Evolutionary conservation across 2,888 invertebrate genomes (phyloP).

Genomic region (Hydrotaea diabolus): DNA sequence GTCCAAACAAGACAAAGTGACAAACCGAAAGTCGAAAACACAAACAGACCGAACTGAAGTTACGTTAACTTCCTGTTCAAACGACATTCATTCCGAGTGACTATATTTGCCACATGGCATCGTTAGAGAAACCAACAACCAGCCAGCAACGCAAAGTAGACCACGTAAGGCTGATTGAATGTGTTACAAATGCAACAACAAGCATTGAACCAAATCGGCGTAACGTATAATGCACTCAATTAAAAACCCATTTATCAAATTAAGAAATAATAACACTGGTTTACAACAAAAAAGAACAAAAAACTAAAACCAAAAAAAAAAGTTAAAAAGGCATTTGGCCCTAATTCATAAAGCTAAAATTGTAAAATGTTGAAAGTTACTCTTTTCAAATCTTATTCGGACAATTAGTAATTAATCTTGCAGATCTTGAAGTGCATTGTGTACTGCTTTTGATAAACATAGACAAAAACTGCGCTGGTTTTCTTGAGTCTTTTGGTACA

Average conservation of each 20-base stretch:
- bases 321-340: too few relatives aligned
- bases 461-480: too few relatives aligned
- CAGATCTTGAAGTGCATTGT: too few relatives aligned
- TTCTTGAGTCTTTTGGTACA: too few relatives aligned
- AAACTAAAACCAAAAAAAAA: too few relatives aligned
- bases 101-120: conserved; percentile 35
- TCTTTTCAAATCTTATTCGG: too few relatives aligned
- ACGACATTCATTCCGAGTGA: conserved; percentile 56
- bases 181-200: conserved; percentile 53
- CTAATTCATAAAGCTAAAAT: too few relatives aligned
- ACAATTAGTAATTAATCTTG: too few relatives aligned
- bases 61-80: conserved; percentile 62
- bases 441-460: too few relatives aligned
- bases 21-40: conserved; percentile 22
- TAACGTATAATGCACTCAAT: conserved; percentile 2
- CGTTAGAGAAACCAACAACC: not conserved
- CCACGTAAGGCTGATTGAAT: conserved; percentile 30
- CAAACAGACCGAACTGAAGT: not conserved
- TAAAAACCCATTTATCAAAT: conserved; percentile 39
- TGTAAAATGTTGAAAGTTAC: too few relatives aligned
- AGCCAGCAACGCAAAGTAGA: not conserved
- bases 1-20: conserved; percentile 10
- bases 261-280: conserved; percentile 11
- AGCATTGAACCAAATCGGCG: not conserved
- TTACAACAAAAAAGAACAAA: too few relatives aligned